Percentiles rank a stretch among this genome's conserved stretches.
Conservation (phyloP, 1,140 invertebrate species). For the Lepidotrigona ventralis region DNA sequence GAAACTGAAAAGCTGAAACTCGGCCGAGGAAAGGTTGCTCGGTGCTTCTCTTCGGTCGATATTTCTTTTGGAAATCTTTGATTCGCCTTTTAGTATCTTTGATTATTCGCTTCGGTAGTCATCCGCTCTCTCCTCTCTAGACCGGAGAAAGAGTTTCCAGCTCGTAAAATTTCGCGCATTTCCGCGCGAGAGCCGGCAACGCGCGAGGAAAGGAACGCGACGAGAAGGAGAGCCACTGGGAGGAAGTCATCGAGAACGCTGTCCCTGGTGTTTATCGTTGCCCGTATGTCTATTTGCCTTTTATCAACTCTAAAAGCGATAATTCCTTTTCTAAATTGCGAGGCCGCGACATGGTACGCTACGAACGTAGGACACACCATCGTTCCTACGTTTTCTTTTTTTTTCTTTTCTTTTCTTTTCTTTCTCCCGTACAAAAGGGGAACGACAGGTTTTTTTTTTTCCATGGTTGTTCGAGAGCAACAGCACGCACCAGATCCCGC, state of each 20-base stretch:
- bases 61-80: no score
- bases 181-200: not conserved
- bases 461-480: not conserved
- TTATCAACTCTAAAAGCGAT: conserved; percentile 67
- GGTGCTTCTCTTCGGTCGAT: no score
- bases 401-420: no score
- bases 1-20: not conserved
- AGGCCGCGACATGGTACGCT: conserved; percentile 22
- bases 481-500: no score
- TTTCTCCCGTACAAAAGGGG: no score
- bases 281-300: conserved; percentile 62
- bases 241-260: conserved; percentile 49
- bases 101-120: accelerated
- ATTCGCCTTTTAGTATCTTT: no score
- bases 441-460: conserved; percentile 15
- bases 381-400: not conserved
- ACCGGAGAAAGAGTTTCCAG: no score
- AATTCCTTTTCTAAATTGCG: conserved; percentile 62
- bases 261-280: conserved; percentile 58
- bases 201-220: not conserved
- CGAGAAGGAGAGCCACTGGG: conserved; percentile 28
- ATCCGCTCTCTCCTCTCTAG: no score
- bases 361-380: conserved; percentile 5
- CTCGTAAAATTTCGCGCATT: not conserved
- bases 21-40: no score